These are phyloP conservation scores for Bradynema listronoti DNA, from an alignment of 1,140 invertebrate species.

Conservation along the genomic window DNA sequence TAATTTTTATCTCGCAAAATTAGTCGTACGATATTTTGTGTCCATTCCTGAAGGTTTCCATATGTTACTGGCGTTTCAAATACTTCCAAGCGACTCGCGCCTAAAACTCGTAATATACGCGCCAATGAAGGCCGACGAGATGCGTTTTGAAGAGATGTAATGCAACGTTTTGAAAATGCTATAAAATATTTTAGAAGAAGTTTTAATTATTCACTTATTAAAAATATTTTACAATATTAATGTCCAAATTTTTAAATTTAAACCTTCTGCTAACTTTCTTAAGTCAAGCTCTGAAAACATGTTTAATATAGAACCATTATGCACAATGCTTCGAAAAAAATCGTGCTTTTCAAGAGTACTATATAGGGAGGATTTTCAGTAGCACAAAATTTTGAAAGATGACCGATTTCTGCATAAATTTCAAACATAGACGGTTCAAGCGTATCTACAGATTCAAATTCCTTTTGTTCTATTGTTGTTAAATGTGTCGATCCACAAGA, in stretches of 20 bases:
- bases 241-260: not conserved
- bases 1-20: slow-evolving; percentile 14
- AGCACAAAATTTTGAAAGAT: slow-evolving; percentile 18
- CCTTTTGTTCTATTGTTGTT: too few species aligned
- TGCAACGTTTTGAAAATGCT: too few species aligned
- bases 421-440: slow-evolving; percentile 7
- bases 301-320: not conserved
- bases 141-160: too few species aligned
- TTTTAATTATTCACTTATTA: not conserved
- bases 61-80: not conserved
- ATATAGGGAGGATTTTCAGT: not conserved
- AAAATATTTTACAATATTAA: not conserved
- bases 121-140: too few species aligned
- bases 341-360: not conserved
- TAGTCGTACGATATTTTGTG: slow-evolving; percentile 10
- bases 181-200: too few species aligned
- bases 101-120: too few species aligned
- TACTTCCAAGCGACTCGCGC: not conserved
- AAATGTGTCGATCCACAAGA: slow-evolving; percentile 10
- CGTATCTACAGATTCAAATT: slow-evolving; percentile 15
- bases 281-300: not conserved
- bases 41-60: slow-evolving; percentile 21
- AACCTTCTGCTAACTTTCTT: not conserved
- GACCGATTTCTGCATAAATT: slow-evolving; percentile 31
- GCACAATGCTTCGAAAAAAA: not conserved